Evolutionary conservation across 2,888 invertebrate genomes (phyloP).

Genomic region (Noctua comes): DNA sequence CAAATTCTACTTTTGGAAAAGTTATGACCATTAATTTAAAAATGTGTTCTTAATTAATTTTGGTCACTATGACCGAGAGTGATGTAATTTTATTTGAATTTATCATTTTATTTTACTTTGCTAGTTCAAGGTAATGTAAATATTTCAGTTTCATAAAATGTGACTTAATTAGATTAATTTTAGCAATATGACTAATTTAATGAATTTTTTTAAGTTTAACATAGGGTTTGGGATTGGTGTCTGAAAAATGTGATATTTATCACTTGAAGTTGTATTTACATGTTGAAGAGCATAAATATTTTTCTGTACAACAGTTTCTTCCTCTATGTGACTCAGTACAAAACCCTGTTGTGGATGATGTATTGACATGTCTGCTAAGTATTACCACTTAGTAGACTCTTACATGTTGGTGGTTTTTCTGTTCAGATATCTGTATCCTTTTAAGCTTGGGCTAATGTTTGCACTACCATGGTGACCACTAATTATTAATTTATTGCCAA

Average conservation of each 20-base stretch:
- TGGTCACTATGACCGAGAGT: slow-evolving; percentile 38
- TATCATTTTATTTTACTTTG: slow-evolving; percentile 35
- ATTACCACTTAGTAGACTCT: not conserved
- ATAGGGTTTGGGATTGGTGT: slow-evolving; percentile 36
- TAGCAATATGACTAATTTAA: slow-evolving; percentile 54
- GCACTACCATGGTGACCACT: not conserved
- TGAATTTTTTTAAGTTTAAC: slow-evolving; percentile 51
- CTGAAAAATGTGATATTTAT: slow-evolving; percentile 46
- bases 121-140: slow-evolving; percentile 64
- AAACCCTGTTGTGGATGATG: slow-evolving; percentile 13
- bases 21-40: slow-evolving; percentile 39
- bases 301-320: slow-evolving; percentile 28
- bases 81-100: slow-evolving; percentile 57
- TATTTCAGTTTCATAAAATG: slow-evolving; percentile 67
- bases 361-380: slow-evolving; percentile 8
- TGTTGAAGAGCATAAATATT: slow-evolving; percentile 19
- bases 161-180: slow-evolving; percentile 64
- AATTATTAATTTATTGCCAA: slow-evolving; percentile 23
- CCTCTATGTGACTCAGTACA: slow-evolving; percentile 36
- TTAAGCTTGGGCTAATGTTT: not conserved
- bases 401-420: slow-evolving; percentile 23
- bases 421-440: not conserved
- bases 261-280: slow-evolving; percentile 36
- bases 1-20: slow-evolving; percentile 15
- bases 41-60: slow-evolving; percentile 52